Conservation (phyloP, 1,140 invertebrate genomes). For the Proales similis region DNA sequence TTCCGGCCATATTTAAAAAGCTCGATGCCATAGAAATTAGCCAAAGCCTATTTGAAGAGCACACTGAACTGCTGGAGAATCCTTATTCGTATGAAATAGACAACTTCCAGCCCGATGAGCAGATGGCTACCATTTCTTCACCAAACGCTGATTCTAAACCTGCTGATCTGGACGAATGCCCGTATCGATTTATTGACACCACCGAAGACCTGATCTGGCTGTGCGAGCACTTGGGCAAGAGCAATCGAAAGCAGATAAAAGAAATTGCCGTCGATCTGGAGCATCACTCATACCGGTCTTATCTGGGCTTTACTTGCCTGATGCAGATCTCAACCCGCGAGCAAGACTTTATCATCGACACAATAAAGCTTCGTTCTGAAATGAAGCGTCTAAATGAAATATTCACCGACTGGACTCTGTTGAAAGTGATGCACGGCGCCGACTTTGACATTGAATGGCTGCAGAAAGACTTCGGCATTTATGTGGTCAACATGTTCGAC, state of each 20-base stretch:
- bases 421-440: slow-evolving; percentile 91
- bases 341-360: slow-evolving; percentile 85
- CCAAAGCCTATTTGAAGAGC: background rate
- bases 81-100: slow-evolving; percentile 22
- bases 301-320: slow-evolving; percentile 76
- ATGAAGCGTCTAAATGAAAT: slow-evolving; percentile 77
- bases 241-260: slow-evolving; percentile 43
- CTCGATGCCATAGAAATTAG: slow-evolving; percentile 42
- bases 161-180: slow-evolving; percentile 58
- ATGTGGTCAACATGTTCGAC: slow-evolving; percentile 95
- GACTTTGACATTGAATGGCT: slow-evolving; percentile 83
- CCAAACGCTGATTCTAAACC: background rate
- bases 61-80: slow-evolving; percentile 31
- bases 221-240: slow-evolving; percentile 60
- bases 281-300: slow-evolving; percentile 74
- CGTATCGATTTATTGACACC: slow-evolving; percentile 64
- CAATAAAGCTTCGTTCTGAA: slow-evolving; percentile 70
- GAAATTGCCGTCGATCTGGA: slow-evolving; percentile 73
- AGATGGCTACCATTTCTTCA: background rate
- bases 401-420: slow-evolving; percentile 78
- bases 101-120: background rate
- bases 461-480: slow-evolving; percentile 86
- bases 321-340: slow-evolving; percentile 83
- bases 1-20: slow-evolving; percentile 52
- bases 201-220: slow-evolving; percentile 62